phyloP scores from a whole-genome alignment of 2,113 vertebrate genomes.

The Amphilophus citrinellus region DNA sequence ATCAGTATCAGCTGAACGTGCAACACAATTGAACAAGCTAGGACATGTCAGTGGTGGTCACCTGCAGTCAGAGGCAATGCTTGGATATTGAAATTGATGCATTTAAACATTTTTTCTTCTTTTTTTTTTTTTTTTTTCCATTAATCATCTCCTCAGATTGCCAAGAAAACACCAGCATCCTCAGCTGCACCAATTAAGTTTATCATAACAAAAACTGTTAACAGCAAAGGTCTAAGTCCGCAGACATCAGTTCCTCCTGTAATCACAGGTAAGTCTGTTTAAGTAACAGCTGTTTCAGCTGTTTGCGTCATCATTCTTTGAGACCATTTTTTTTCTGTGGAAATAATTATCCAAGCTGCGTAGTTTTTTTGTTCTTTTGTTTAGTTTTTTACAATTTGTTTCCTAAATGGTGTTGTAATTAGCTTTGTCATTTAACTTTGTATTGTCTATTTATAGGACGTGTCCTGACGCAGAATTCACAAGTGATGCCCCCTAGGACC shows the following conservation, averaged over 20 bases:
- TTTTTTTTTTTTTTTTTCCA: not conserved
- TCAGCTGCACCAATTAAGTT: conserved; percentile 94
- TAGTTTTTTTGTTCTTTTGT: not conserved
- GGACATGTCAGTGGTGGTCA: not conserved
- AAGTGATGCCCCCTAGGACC: conserved; percentile 89
- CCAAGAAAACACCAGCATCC: conserved; percentile 92
- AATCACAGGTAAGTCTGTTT: conserved; percentile 84
- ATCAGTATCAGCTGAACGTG: not conserved
- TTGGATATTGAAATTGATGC: not conserved
- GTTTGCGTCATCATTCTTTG: not conserved
- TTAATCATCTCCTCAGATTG: conserved; percentile 82
- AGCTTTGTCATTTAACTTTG: not conserved
- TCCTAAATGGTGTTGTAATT: not conserved
- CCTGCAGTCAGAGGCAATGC: not conserved
- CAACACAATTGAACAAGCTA: not conserved
- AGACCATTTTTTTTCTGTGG: not conserved
- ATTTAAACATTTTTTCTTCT: not conserved
- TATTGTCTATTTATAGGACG: conserved; percentile 81
- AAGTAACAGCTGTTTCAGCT: not conserved
- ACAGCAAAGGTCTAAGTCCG: conserved; percentile 91
- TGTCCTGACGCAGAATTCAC: conserved; percentile 90
- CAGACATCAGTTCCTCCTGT: conserved; percentile 90
- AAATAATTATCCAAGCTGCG: not conserved
- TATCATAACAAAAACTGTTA: conserved; percentile 95
- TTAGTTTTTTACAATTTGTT: not conserved